Base-by-base conservation (phyloP, 2,797 vertebrate species). In the Danio aesculapii region DNA sequence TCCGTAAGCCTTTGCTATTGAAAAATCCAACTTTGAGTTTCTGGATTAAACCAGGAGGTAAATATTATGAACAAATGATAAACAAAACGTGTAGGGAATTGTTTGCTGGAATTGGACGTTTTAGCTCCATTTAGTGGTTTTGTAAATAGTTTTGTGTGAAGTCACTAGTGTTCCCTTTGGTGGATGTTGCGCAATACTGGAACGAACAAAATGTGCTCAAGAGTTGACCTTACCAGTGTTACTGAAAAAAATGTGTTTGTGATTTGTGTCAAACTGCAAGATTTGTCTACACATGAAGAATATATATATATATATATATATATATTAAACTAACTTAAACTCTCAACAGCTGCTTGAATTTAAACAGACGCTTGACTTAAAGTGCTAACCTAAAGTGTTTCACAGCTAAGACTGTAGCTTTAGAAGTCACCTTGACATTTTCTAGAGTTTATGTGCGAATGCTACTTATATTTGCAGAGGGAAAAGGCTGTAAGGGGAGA, bases 401-500 rank as follows among this genome's bases (percentile, higher is more conserved):
- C 13, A 46, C 71, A 46, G 7, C 50, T 46, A 57, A 59, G 19
- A 12, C 6, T 1, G 2, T 19, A 55, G 43, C 50, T 30, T 55
- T 6, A 58, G 43, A 59, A 16, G 43, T 19, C 55, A 47, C 6
- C 55, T 59, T 73, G 8, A 46, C 8, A 72, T 21, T 19, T 47
- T 74, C 19, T 59, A 12, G 57, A 74, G 57, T 17, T 80, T 83
- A 86, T 86, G 83, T 89, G 85, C 83, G 19, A 74, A 10, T 47
- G 11, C 19, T 83, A 78, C 8, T 74, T 85, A 82, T 87, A 87
- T 84, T 81, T 84, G 69, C 46, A 63, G 78, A 39, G 68, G 70
- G 43, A 50, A 59, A 77, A 80, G 87, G 84, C 88, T 86, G 82
- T 59, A 59, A 87, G 88, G 59, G 50, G 84, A 90, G 85, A 86